Evolutionary conservation across 2,797 vertebrate species (phyloP).

Genomic region (Micropoecilia bifurca): DNA sequence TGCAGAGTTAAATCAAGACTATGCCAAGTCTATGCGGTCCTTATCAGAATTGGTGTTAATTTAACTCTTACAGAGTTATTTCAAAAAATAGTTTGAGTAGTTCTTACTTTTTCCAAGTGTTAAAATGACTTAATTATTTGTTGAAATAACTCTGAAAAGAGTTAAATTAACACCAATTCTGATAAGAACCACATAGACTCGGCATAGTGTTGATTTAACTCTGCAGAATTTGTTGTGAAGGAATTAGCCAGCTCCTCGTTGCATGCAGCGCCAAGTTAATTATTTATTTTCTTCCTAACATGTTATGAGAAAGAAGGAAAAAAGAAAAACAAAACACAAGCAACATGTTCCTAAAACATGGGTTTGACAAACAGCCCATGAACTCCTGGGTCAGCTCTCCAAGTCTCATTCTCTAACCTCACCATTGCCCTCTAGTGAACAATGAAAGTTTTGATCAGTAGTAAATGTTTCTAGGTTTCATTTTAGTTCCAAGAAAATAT

Average conservation of each 20-base stretch:
- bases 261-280: background rate
- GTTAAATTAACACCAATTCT: too few relatives aligned
- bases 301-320: constrained; percentile 3
- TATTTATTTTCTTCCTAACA: constrained; percentile 48
- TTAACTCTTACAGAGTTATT: too few relatives aligned
- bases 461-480: background rate
- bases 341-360: constrained; percentile 38
- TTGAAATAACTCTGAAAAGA: too few relatives aligned
- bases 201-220: too few relatives aligned
- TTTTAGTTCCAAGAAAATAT: background rate
- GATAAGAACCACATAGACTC: too few relatives aligned
- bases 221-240: background rate
- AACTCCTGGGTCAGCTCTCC: constrained; percentile 17
- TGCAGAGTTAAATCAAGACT: too few relatives aligned
- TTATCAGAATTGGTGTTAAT: too few relatives aligned
- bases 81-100: too few relatives aligned
- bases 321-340: constrained; percentile 9
- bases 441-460: background rate
- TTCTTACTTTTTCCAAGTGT: too few relatives aligned
- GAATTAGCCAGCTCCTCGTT: background rate
- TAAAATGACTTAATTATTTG: too few relatives aligned
- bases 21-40: too few relatives aligned
- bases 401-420: constrained; percentile 35
- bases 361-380: constrained; percentile 25
- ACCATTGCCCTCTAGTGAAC: constrained; percentile 66